Conservation (phyloP, 92 coral and sea anemone species). For the Parazoanthus atlanticus region DNA sequence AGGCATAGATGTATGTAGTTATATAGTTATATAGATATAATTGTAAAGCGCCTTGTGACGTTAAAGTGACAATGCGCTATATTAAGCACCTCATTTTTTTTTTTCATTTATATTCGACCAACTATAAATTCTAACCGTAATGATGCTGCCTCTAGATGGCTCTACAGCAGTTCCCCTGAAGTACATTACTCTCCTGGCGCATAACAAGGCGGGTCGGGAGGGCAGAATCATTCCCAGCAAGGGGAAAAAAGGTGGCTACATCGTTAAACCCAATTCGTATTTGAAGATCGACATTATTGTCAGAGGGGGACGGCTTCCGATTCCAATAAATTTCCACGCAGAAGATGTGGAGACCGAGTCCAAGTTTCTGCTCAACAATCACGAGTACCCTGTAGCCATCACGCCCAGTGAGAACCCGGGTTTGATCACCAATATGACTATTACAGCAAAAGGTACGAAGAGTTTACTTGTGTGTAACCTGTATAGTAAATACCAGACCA, state of each 20-base stretch:
- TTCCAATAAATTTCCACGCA: conserved; percentile 78
- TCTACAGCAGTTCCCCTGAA: conserved; percentile 59
- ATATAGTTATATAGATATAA: too few relatives aligned
- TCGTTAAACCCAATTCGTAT: conserved; percentile 56
- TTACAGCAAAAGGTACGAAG: conserved; percentile 89
- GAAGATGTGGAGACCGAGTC: conserved; percentile 85
- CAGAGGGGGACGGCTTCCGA: conserved; percentile 68
- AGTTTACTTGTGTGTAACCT: too few relatives aligned
- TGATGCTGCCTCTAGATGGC: conserved; percentile 45
- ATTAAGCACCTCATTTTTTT: background rate
- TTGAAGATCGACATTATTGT: conserved; percentile 84
- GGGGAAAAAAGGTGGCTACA: conserved; percentile 85
- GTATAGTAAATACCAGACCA: too few relatives aligned
- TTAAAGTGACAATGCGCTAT: too few relatives aligned
- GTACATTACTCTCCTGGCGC: conserved; percentile 73
- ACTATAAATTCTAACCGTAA: background rate
- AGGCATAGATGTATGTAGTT: too few relatives aligned
- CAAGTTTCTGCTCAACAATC: conserved; percentile 74
- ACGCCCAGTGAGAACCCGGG: conserved; percentile 78
- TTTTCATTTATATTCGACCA: background rate
- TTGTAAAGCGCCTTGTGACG: too few relatives aligned
- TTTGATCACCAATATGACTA: conserved; percentile 73
- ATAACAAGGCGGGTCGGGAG: conserved; percentile 83
- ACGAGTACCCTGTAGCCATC: conserved; percentile 64
- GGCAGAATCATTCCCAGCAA: conserved; percentile 81